These are phyloP conservation scores for Agrochola litura DNA, from an alignment of 2,888 invertebrate genomes.

Conservation along the genomic window DNA sequence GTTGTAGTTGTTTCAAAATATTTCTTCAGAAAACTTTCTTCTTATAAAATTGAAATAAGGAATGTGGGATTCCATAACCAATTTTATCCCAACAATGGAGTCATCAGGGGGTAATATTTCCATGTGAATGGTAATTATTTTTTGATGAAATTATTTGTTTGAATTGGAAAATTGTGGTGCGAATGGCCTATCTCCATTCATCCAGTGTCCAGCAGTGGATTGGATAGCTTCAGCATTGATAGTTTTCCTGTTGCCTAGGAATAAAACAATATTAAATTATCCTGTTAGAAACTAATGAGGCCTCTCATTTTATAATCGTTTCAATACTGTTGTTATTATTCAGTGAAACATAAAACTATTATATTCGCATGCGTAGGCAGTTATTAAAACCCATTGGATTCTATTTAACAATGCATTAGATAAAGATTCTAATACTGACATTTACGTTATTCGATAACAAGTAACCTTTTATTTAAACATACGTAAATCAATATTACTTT, in stretches of 20 bases:
- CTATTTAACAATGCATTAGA: conserved; percentile 10
- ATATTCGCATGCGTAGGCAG: not conserved
- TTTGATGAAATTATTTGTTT: not conserved
- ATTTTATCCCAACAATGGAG: not conserved
- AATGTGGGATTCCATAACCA: not conserved
- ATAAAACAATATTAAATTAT: not conserved
- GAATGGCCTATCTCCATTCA: not conserved
- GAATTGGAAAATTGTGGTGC: not conserved
- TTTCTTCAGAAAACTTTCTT: no score
- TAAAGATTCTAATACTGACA: conserved; percentile 13
- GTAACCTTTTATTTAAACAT: conserved; percentile 20
- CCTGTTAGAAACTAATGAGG: not conserved
- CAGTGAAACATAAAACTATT: not conserved
- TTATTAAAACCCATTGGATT: not conserved
- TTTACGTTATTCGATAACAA: conserved; percentile 12
- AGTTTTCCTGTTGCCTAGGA: not conserved
- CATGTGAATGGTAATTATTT: not conserved
- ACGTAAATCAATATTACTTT: conserved; percentile 26
- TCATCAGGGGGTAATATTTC: not conserved
- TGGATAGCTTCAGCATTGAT: not conserved
- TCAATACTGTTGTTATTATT: not conserved
- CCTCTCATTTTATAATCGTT: conserved; percentile 3
- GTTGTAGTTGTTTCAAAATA: no score
- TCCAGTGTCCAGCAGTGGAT: not conserved
- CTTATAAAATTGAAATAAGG: not conserved